Percentiles rank a stretch among this genome's conserved stretches.
Evolutionary conservation across 2,888 invertebrate genomes (phyloP).

Genomic region (Therioaphis trifolii): DNA sequence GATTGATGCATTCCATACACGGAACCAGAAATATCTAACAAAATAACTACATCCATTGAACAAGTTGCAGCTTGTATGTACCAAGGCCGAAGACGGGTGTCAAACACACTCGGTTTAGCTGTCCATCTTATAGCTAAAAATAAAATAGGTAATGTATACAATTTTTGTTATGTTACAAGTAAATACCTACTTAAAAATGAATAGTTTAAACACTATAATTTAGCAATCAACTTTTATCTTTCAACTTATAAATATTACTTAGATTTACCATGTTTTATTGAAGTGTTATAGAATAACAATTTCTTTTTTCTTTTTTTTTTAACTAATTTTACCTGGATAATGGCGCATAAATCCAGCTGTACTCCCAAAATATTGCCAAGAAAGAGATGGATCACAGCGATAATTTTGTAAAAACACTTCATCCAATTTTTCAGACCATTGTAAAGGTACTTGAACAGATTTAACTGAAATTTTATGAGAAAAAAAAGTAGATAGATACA

Average conservation of each 20-base stretch:
- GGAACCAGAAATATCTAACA: constrained; percentile 95
- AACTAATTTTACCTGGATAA: constrained; percentile 81
- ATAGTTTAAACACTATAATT: no score
- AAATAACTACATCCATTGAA: constrained; percentile 95
- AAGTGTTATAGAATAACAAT: no score
- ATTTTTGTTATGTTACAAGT: no score
- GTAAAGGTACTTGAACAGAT: constrained; percentile 78
- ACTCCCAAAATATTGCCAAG: constrained; percentile 98
- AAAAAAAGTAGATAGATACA: neutral
- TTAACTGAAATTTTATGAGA: constrained; percentile 52
- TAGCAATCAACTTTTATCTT: no score
- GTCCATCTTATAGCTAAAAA: constrained; percentile 63
- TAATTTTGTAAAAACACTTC: constrained; percentile 87
- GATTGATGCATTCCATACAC: constrained; percentile 86
- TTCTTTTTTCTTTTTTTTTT: no score
- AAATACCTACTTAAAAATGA: no score
- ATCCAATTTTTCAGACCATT: constrained; percentile 90
- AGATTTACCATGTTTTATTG: no score
- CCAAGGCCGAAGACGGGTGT: constrained; percentile 93
- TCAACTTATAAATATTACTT: no score
- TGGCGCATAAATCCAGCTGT: constrained; percentile 91
- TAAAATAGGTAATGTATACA: no score
- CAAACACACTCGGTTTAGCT: constrained; percentile 69
- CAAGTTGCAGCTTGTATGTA: constrained; percentile 98
- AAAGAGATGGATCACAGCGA: constrained; percentile 86